Base-by-base conservation (phyloP, 2,888 invertebrate species). In the Chrysolina oricalcia region DNA sequence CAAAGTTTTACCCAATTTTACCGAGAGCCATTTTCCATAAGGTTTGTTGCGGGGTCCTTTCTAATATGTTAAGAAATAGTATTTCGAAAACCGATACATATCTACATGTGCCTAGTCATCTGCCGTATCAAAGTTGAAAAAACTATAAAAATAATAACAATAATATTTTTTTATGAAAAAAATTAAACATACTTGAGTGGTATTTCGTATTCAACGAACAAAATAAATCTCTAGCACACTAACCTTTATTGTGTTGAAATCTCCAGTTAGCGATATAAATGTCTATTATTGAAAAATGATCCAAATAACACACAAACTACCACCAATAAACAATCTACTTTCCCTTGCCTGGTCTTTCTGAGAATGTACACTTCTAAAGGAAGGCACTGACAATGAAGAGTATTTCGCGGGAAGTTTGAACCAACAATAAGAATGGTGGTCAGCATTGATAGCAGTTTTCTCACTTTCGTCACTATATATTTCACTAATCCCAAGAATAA, bases 141-240 rank as follows among this genome's bases (percentile, higher is more conserved):
- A 6, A 35, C 8, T 6, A 35, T 35, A 35, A 35, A 6, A 35
- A 6, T 35, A 35, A 35, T 6, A 35, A 35, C 8, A 8, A 8
- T 27, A 27, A 5, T 27, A 27, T 5, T 27, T 27, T 84, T 84
- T 82, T 76, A 67, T 73, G 73, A 81, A 81, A 84, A 84, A 84
- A 84, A 84, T 83, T 83, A 83, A 83, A 80, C 83, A 81, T 81
- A 81, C 82, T 80, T 81, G 74, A 78, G 76, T 73, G 78, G 73
- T 73, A 77, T 71, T 67, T 72, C 46, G 46, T 68, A 64, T 74
- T 70, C n/a, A 13, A 48, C 50, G 40, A 35, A 35, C 35, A 35
- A 6, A 2, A 27, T 15, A 70, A 66, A 48, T 21, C 17, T 69
- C 68, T 48, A 56, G 62, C 23, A 72, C 67, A 63, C 82, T 81